Evolutionary conservation across 2,888 invertebrate species (phyloP), one percentile per base, ranked within the genome.

Genomic region (Ichneumoninae sp.): DNA sequence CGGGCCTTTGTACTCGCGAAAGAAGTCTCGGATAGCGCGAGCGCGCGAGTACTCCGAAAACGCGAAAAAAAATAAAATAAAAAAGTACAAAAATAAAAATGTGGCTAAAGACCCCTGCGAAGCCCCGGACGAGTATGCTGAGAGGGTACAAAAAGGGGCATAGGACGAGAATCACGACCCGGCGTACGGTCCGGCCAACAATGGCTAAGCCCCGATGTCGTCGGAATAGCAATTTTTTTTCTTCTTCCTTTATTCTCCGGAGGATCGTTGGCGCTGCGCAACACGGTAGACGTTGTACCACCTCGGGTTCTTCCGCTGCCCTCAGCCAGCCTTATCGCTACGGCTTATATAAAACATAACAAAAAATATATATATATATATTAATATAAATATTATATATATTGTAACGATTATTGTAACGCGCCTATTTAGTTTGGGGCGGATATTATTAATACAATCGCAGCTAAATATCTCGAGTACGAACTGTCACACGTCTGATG

Each of bases 241-340:
- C 19, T 70, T 50, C 44, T 52, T 50, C 69, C 47, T 33, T 70
- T 52, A 70, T 52, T 70, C 70, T 69, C 6, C 47, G 10, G n/a
- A 26, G 30, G 52, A 52, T 30, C 70, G 33, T 70, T 33, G 50
- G 50, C 26, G 26, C 26, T 19, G 33, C 47, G 44, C 70, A 52
- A 70, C 52, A 52, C 19, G 47, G 70, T 10, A 30, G 70, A 70
- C 19, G 70, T 70, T 70, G 70, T 70, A 33, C 33, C 70, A 30
- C 7, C n/a, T 19, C 52, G 52, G 52, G 52, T n/a, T 52, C 7
- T 0, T n/a, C 19, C 19, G 13, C 44, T 4, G 3, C 5, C 16
- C 52, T 52, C 52, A 8, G 19, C 52, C 7, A 52, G 19, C 7
- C 1, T 19, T 19, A 52, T 19, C 7, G 19, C 7, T 19, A 8